Evolutionary conservation across 2,113 vertebrate species (phyloP).

Genomic region (Dasyornis broadbenti): DNA sequence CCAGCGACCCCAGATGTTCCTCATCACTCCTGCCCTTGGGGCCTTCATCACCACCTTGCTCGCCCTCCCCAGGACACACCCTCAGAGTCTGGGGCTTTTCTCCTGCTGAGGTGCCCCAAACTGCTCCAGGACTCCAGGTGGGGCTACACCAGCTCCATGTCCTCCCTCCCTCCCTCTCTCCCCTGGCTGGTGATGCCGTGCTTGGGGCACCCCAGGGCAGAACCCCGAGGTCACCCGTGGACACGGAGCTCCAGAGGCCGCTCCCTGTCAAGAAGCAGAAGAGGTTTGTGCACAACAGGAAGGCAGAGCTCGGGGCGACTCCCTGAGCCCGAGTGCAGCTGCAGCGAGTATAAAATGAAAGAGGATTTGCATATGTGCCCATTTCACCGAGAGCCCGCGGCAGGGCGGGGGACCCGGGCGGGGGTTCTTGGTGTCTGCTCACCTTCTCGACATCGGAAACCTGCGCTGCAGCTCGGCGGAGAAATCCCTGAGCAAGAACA

Average conservation of each 20-base stretch:
- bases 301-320: neutral
- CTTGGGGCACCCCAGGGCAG: neutral
- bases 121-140: neutral
- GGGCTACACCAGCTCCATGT: neutral
- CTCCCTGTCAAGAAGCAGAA: neutral
- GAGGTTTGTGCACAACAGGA: neutral
- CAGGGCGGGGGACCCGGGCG: neutral
- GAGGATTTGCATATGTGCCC: conserved; percentile 32
- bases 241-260: neutral
- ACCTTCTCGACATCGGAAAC: conserved; percentile 61
- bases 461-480: neutral
- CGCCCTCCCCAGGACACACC: neutral
- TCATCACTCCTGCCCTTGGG: rapidly evolving
- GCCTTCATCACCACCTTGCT: neutral
- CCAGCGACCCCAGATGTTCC: neutral
- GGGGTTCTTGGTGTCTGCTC: neutral
- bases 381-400: neutral
- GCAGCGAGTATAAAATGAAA: conserved; percentile 41
- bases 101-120: neutral
- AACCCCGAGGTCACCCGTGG: neutral
- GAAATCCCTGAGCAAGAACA: conserved; percentile 53
- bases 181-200: neutral
- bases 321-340: neutral
- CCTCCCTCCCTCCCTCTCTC: neutral
- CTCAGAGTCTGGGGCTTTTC: neutral